A percentile compares a stretch with the other conserved stretches of the same genome.
Conservation (phyloP, 64 coral and sea anemone genomes). For the Actinia equina region DNA sequence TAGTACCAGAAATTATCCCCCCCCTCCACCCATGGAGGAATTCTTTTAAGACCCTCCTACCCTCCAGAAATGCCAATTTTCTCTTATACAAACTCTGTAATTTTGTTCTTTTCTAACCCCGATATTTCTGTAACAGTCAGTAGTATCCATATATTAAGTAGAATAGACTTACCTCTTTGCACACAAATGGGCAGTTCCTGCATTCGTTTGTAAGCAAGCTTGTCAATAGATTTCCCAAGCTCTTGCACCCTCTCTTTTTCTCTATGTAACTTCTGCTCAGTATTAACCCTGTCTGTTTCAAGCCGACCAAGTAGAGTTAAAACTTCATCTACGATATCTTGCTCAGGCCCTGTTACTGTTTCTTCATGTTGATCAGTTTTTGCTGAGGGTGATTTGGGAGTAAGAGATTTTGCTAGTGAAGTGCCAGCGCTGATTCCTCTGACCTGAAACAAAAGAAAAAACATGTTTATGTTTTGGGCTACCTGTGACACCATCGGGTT, state of each 20-base stretch:
- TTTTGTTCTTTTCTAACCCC: too few relatives aligned
- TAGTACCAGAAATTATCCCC: too few relatives aligned
- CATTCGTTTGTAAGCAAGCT: conserved; percentile 77
- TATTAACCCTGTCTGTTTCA: conserved; percentile 77
- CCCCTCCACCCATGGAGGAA: too few relatives aligned
- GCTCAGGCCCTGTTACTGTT: conserved; percentile 24
- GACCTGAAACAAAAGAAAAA: conserved; percentile 3
- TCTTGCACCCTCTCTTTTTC: conserved; percentile 64
- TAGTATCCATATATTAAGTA: background rate
- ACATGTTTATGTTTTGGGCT: too few relatives aligned
- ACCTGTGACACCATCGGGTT: too few relatives aligned
- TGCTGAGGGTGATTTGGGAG: conserved; percentile 28
- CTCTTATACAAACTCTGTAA: too few relatives aligned
- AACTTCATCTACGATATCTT: conserved; percentile 73
- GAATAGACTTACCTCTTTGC: conserved; percentile 70
- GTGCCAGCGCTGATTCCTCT: conserved; percentile 51
- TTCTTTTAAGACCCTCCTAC: too few relatives aligned
- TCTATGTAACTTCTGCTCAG: conserved; percentile 58
- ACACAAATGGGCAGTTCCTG: conserved; percentile 79
- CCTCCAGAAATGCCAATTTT: too few relatives aligned
- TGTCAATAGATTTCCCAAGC: conserved; percentile 81
- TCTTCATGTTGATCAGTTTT: background rate
- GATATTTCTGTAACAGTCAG: background rate
- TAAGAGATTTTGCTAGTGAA: conserved; percentile 8
- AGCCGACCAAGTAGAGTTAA: conserved; percentile 72